Evolutionary conservation across 2,113 vertebrate species (phyloP), one percentile per base, ranked within the genome.

Genomic region (Corythornis madagascariensis): DNA sequence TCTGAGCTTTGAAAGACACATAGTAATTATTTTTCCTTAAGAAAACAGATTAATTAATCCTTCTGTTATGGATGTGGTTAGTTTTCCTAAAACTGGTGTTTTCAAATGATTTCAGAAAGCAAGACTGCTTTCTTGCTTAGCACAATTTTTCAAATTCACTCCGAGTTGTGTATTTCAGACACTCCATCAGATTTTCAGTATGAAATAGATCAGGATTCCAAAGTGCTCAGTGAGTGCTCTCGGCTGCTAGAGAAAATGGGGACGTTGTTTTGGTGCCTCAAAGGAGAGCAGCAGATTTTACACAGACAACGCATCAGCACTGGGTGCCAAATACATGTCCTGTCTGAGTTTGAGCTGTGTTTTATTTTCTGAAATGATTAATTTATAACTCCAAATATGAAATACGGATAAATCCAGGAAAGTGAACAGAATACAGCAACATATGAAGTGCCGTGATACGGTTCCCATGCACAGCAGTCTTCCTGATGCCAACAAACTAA

Each of bases 31-130:
- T 83, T 89, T 83, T 85, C 60, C 78, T 80, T 80, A 48, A 63
- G 82, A 87, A 96, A 94, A 92, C 1, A 77, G 47, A 85, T 35
- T 9, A 87, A 80, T 83, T 92, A 92, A 88, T 74, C 85, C 42
- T 79, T 53, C 84, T 80, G 72, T 47, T 86, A 8, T 11, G 29
- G 14, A 10, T 83, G 64, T 0, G 1, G 59, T 65, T 90, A 22
- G 22, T 70, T 95, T 94, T 35, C 52, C 87, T 60, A 18, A 88
- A 90, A 47, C 2, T 5, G 42, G 20, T 31, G 48, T 35, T 94
- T 89, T 59, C 29, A 65, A 16, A 55, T 26, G 20, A 40, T 52
- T 90, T 89, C 89, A 76, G 86, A 83, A 80, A 80, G 71, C 55
- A 80, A 71, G 35, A 7, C 91, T 74, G 81, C 38, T 38, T 38